Conservation (phyloP, 1,140 invertebrate species). For the Monochamus saltuarius region DNA sequence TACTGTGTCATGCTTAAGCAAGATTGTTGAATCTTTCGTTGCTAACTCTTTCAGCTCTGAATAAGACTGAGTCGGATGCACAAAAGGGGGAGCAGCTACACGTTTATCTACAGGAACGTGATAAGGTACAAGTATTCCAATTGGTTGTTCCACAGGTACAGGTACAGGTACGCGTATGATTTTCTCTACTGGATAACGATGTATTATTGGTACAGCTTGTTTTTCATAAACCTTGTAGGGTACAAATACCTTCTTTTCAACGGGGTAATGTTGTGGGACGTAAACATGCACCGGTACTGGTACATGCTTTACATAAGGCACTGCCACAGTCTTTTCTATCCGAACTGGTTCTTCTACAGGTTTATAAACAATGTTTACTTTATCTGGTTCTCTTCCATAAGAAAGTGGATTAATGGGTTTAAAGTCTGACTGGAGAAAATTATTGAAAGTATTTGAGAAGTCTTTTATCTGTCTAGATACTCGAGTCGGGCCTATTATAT, state of each 20-base stretch:
- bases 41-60: neutral
- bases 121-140: conserved; percentile 58
- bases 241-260: conserved; percentile 59
- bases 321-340: conserved; percentile 41
- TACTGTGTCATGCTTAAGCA: neutral
- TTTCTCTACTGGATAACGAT: conserved; percentile 59
- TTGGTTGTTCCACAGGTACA: conserved; percentile 63
- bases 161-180: conserved; percentile 63
- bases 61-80: neutral
- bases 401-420: too few species aligned
- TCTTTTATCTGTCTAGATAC: too few species aligned
- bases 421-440: too few species aligned
- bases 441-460: too few species aligned
- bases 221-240: conserved; percentile 56
- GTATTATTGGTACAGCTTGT: conserved; percentile 59
- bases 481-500: too few species aligned
- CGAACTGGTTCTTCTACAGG: conserved; percentile 25
- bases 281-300: conserved; percentile 50
- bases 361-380: conserved; percentile 10
- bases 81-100: neutral
- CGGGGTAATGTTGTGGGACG: conserved; percentile 60
- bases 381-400: neutral
- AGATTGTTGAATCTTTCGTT: neutral
- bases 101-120: conserved; percentile 64
- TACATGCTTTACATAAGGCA: conserved; percentile 51